Percentiles rank a stretch among this genome's conserved stretches.
Evolutionary conservation across 2,888 invertebrate genomes (phyloP).

Genomic region (Drosophila quinaria): DNA sequence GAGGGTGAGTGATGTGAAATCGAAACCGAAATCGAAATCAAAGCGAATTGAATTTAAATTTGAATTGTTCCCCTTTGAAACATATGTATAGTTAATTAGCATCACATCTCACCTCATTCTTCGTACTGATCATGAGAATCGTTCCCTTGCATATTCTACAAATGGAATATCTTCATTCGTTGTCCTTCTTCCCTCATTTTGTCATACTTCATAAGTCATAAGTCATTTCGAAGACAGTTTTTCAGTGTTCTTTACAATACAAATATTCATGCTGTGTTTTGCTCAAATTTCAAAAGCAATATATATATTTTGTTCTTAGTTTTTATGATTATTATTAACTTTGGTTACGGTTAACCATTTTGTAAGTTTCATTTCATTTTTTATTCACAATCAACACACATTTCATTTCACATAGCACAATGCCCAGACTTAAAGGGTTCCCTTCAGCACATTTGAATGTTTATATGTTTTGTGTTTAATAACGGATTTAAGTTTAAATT

Average conservation of each 20-base stretch:
- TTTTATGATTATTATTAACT: constrained; percentile 22
- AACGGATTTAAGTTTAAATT: constrained; percentile 27
- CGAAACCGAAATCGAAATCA: constrained; percentile 35
- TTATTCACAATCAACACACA: constrained; percentile 50
- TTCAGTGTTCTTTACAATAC: constrained; percentile 16
- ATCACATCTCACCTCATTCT: constrained; percentile 49
- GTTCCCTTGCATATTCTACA: constrained; percentile 8
- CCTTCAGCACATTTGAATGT: constrained; percentile 49
- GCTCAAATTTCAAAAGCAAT: constrained; percentile 60
- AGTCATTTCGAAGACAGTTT: constrained; percentile 20
- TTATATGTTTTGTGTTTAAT: constrained; percentile 66
- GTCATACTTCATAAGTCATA: constrained; percentile 40
- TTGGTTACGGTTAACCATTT: constrained; percentile 17
- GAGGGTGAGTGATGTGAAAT: constrained; percentile 84
- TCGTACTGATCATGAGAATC: constrained; percentile 23
- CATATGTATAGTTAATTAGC: not conserved
- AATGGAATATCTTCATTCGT: constrained; percentile 14
- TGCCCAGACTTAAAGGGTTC: constrained; percentile 18
- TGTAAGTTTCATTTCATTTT: constrained; percentile 16
- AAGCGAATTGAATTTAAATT: constrained; percentile 29
- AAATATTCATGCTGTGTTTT: constrained; percentile 82
- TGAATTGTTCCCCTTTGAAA: constrained; percentile 15
- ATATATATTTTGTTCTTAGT: constrained; percentile 22
- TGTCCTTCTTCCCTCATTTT: constrained; percentile 31
- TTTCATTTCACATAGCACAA: constrained; percentile 64